phyloP scores from a whole-genome alignment of 2,797 vertebrate species.

The Enteromius thamalakanensis region DNA sequence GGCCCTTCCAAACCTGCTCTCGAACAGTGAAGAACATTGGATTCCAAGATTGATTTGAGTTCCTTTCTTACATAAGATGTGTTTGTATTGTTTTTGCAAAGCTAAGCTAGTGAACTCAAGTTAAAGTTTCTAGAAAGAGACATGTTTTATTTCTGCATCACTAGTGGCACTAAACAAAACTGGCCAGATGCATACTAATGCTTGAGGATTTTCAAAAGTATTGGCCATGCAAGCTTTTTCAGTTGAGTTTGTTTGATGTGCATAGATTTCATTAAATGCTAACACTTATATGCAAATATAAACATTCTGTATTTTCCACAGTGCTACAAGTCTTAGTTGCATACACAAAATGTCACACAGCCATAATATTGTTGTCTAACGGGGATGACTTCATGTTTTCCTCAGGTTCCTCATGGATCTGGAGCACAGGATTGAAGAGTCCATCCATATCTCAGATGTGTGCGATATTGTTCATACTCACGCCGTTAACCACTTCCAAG shows the following conservation, averaged over 20 bases:
- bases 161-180: not conserved
- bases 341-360: not conserved
- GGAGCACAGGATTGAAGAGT: constrained; percentile 91
- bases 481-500: constrained; percentile 84
- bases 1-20: constrained; percentile 28
- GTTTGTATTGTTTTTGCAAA: not conserved
- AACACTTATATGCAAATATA: not conserved
- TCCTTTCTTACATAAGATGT: constrained; percentile 17
- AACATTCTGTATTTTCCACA: not conserved
- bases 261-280: not conserved
- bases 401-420: constrained; percentile 92
- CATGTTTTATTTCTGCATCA: not conserved
- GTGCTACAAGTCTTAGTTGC: not conserved
- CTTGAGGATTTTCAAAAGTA: not conserved
- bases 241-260: not conserved
- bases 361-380: not conserved
- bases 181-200: not conserved
- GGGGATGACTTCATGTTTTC: not conserved
- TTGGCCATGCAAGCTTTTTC: not conserved
- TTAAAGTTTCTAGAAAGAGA: not conserved
- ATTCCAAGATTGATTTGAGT: constrained; percentile 14
- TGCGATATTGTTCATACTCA: constrained; percentile 91
- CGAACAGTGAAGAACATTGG: not conserved
- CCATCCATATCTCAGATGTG: constrained; percentile 90
- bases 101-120: not conserved